Base-by-base conservation (phyloP, 2,113 vertebrate genomes). In the Lagopus leucura region DNA sequence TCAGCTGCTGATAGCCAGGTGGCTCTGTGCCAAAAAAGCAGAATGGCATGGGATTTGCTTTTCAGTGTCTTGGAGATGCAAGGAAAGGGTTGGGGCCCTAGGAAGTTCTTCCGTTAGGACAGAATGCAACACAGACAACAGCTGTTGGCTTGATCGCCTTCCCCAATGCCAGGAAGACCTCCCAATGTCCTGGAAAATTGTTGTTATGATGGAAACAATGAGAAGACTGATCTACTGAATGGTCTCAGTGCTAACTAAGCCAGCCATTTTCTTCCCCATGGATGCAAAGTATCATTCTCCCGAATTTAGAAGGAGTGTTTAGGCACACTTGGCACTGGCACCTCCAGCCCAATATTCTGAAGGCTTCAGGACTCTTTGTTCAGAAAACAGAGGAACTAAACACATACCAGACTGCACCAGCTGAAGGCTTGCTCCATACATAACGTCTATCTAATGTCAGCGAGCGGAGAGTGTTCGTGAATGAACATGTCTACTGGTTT, bases 21-120 rank as follows among this genome's bases (percentile, higher is more conserved):
- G 93, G 85, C 82, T 73, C 50, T 18, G 32, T 71, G 92, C 84
- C 92, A 94, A 71, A 83, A 84, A 84, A 66, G 40, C 58, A 91
- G 66, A 92, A 89, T 82, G 91, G 87, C 79, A 93, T 0, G 0
- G 82, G 66, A 63, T 83, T 76, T 76, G 76, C n/a, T 4, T 77
- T 89, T 83, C 43, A 5, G 43, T 36, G 47, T 78, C 76, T 72
- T 52, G 47, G 60, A 83, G 60, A 90, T 25, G 50, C n/a, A 21
- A 82, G 64, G 43, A 81, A 83, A 81, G 32, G 15, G 19, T 22
- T 72, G 60, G 52, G 52, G 73, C 57, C 64, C 52, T 15, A 43
- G 21, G 38, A 93, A 84, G 42, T 81, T 90, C 21, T 64, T 83
- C 66, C 47, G 82, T 81, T 52, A 65, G 65, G 36, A 71, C 18